Evolutionary conservation across 2,797 vertebrate genomes (phyloP).

Genomic region (Poeciliopsis presidionis): DNA sequence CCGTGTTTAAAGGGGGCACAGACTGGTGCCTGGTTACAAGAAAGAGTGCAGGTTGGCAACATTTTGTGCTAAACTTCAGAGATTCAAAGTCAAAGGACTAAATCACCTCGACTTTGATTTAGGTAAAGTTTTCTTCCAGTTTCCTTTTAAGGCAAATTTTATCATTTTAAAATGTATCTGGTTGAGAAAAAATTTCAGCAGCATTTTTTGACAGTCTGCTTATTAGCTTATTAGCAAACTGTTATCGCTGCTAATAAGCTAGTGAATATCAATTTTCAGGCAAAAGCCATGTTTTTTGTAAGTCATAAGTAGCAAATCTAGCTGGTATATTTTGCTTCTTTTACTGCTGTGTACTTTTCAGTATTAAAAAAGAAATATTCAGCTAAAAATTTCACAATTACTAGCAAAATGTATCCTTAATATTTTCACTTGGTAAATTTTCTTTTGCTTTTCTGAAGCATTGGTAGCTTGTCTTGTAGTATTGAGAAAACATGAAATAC

Average conservation of each 20-base stretch:
- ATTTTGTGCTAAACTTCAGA: background rate
- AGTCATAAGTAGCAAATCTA: background rate
- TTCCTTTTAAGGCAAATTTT: background rate
- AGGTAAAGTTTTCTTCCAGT: background rate
- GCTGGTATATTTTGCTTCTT: background rate
- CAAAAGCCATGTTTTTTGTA: background rate
- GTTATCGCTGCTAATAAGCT: background rate
- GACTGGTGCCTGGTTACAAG: background rate
- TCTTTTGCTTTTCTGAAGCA: background rate
- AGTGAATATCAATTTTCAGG: background rate
- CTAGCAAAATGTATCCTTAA: background rate
- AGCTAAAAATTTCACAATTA: background rate
- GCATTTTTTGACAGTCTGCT: background rate
- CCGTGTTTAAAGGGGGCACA: background rate
- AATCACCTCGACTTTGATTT: background rate
- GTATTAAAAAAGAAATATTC: background rate
- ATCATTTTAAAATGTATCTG: background rate
- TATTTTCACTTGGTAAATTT: background rate
- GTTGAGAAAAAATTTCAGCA: background rate
- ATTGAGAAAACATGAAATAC: background rate
- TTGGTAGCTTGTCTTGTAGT: background rate
- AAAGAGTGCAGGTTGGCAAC: background rate
- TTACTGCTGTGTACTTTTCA: background rate
- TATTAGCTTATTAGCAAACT: background rate
- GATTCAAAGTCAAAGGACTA: no score